A percentile compares a stretch with the other conserved stretches of the same genome.
These are phyloP conservation scores for Polypterus senegalus DNA, from an alignment of 2,113 vertebrate genomes.

Conservation along the genomic window DNA sequence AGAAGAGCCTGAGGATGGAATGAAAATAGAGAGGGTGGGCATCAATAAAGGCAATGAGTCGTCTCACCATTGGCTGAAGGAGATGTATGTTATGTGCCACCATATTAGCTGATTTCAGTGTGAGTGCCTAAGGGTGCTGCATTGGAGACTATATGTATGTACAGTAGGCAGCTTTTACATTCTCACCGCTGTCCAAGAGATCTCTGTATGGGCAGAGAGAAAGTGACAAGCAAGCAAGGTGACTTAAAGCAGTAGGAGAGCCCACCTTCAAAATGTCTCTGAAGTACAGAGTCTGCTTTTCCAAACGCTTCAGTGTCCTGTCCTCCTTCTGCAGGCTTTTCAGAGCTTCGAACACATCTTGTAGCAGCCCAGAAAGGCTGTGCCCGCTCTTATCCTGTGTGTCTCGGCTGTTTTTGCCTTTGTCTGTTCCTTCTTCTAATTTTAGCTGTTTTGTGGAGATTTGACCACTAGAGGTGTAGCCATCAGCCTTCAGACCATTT, in stretches of 20 bases:
- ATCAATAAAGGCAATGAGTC: no score
- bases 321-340: slow-evolving; percentile 6
- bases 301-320: slow-evolving; percentile 46
- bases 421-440: background rate
- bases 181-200: no score
- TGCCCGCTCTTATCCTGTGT: slow-evolving; percentile 13
- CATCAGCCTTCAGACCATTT: slow-evolving; percentile 12
- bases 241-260: background rate
- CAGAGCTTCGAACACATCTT: slow-evolving; percentile 52
- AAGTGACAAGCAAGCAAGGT: no score
- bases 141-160: no score
- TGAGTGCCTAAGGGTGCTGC: no score
- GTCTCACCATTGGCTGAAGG: no score
- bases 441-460: background rate
- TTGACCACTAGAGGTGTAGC: background rate
- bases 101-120: no score
- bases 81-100: no score
- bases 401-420: background rate
- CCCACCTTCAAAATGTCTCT: slow-evolving; percentile 66
- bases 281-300: slow-evolving; percentile 55
- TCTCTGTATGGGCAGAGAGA: no score
- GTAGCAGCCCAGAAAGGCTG: slow-evolving; percentile 37
- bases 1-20: no score
- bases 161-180: no score
- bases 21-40: no score